Base-by-base conservation (phyloP, 2,113 vertebrate species). In the Propithecus coquereli region DNA sequence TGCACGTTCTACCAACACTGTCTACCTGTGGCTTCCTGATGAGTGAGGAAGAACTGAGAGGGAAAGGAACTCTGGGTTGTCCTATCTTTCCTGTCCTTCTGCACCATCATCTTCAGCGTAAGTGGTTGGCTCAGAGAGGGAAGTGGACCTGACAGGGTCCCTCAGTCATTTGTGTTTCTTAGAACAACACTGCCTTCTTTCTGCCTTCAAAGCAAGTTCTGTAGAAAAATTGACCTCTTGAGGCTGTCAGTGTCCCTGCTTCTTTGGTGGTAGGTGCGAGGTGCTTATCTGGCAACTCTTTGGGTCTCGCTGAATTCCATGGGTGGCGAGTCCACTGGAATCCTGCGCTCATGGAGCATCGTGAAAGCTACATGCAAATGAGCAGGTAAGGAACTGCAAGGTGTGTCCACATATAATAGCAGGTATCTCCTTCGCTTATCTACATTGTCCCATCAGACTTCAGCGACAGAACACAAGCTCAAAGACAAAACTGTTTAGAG, bases 261-360 rank as follows among this genome's bases (percentile, higher is more conserved):
- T 37, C 9, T 10, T 37, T 14, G 6, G 37, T 8, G 1, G 0
- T 16, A 16, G 3, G 30, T 3, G 1, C 14, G 32, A 40, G 12
- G 23, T 30, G 79, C 11, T 34, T 11, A 1, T 8, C 34, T 50
- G 45, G 54, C 47, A 17, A 7, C 8, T 30, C 61, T 63, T 54
- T 27, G 81, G 54, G 13, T 50, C 9, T 9, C 32, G 12, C 40
- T 61, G 34, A 81, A 40, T 59, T 14, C 22, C 25, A 0, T 2
- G 30, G 6, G 3, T 22, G 18, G 50, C 4, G n/a, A 8, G n/a
- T 18, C 70, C 8, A 3, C 54, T 34, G 50, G 66, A 37, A 40
- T 16, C 20, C 84, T 65, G 37, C 3, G 37, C 5, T 52, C 4
- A 12, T 0, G 6, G 52, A 25, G 3, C 30, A 65, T 54, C 8